Conservation (phyloP, 2,888 invertebrate species). For the Ellobium chinense region DNA sequence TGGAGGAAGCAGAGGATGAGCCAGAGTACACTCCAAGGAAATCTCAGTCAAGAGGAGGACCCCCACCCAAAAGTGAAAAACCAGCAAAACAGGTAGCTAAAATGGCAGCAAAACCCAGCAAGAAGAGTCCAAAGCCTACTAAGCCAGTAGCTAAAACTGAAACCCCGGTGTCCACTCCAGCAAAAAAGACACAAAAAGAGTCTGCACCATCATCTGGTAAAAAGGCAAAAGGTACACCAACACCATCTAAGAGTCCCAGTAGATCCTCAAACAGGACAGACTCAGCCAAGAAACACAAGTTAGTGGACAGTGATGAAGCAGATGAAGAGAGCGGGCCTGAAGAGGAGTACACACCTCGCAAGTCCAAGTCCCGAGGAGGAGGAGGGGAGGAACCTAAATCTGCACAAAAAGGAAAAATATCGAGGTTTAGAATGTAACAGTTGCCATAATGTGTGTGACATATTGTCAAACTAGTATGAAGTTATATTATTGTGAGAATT, state of each 20-base stretch:
- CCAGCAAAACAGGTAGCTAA: constrained; percentile 1
- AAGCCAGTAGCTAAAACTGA: neutral
- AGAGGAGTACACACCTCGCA: constrained; percentile 44
- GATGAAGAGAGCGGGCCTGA: constrained; percentile 23
- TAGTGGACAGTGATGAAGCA: constrained; percentile 38
- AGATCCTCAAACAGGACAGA: neutral
- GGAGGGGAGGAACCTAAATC: neutral
- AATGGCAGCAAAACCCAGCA: constrained; percentile 16
- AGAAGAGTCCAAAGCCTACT: neutral
- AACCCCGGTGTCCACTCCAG: neutral
- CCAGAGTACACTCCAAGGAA: constrained; percentile 44
- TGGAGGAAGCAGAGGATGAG: constrained; percentile 31
- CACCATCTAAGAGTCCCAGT: neutral
- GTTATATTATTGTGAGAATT: too few species aligned
- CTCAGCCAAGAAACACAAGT: neutral
- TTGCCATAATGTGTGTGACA: too few species aligned
- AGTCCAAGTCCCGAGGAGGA: constrained; percentile 45
- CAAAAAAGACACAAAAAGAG: neutral
- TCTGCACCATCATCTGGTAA: neutral
- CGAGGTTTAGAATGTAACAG: neutral
- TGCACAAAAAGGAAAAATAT: constrained; percentile 7
- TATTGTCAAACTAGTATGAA: too few species aligned
- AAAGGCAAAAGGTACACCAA: neutral
- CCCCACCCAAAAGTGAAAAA: neutral
- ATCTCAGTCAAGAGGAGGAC: constrained; percentile 37